phyloP scores from a whole-genome alignment of 2,888 invertebrate genomes.

The Carterocephalus palaemon region DNA sequence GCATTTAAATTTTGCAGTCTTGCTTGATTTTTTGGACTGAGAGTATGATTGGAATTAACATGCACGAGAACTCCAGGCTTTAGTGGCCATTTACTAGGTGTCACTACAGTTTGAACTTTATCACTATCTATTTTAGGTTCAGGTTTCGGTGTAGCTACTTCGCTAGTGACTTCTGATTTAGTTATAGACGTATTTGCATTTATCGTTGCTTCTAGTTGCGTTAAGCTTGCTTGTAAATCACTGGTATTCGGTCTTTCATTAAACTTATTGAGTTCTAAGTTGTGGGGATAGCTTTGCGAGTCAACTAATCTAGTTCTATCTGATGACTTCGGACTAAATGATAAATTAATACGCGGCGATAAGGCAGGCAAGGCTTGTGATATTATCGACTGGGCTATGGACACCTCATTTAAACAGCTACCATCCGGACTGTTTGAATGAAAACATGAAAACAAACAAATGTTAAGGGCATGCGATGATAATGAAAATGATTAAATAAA shows the following conservation, averaged over 20 bases:
- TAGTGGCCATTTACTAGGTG: constrained; percentile 89
- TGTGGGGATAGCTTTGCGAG: constrained; percentile 45
- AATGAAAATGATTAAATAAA: constrained; percentile 19
- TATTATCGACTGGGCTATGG: constrained; percentile 76
- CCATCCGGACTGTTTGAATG: constrained; percentile 66
- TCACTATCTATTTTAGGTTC: constrained; percentile 47
- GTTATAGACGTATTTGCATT: constrained; percentile 35
- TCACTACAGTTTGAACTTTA: constrained; percentile 57
- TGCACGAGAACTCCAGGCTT: constrained; percentile 93
- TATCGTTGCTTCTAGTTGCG: constrained; percentile 53
- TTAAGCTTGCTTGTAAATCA: constrained; percentile 49
- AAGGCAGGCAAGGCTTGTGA: constrained; percentile 75
- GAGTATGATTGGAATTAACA: constrained; percentile 89
- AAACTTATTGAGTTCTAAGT: constrained; percentile 61
- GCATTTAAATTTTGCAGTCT: constrained; percentile 44
- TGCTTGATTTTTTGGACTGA: constrained; percentile 78
- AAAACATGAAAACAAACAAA: constrained; percentile 42
- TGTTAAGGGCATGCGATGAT: constrained; percentile 45
- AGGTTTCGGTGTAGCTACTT: constrained; percentile 44
- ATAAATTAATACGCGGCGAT: constrained; percentile 65
- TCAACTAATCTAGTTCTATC: constrained; percentile 72
- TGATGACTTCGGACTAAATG: constrained; percentile 69
- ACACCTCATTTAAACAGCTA: constrained; percentile 75
- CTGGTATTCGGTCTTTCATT: constrained; percentile 45
- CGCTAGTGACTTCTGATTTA: constrained; percentile 36